Base-by-base conservation (phyloP, 2,888 invertebrate species). In the Synergus umbraculus region DNA sequence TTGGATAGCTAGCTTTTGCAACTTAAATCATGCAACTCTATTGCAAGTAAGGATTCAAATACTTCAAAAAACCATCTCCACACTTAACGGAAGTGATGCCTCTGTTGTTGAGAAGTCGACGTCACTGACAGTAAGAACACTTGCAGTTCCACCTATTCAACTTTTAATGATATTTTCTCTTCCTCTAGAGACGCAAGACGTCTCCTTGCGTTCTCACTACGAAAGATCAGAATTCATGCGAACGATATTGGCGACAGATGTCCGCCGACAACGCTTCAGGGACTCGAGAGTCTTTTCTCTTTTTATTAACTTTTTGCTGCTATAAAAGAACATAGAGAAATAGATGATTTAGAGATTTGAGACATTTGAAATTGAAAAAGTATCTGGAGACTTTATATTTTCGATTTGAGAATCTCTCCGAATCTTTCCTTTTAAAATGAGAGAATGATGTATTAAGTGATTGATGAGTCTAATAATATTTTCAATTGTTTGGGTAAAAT, bases 181-280 rank as follows among this genome's bases (percentile, higher is more conserved):
- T 29, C 15, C 22, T 43, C 41, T 66, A 29, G 29, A 29, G 29
- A 29, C 29, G 29, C 29, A 46, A 69, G 46, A 49, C 46, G 12
- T 67, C 18, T 49, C 13, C 9, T 22, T 49, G 4, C 13, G 15
- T 69, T 83, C 77, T 80, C 81, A 12, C 13, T 22, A 29, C 83
- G 86, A 83, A 87, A 86, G 86, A 88, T 89, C 85, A 86, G 84
- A 88, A 88, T 85, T 88, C 84, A 83, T 84, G 85, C 84, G 86
- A 85, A 87, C 86, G 86, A 88, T 87, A 87, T 83, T 84, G 81
- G 78, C 85, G 89, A 88, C 86, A 87, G 87, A 86, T 84, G 85
- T 85, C 69, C 8, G 15, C 4, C 10, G 18, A 66, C 43, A 43
- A 43, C 18, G 44, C 18, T 67, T 18, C 67, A 49, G 46, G 49